Evolutionary conservation across 2,113 vertebrate species (phyloP).

Genomic region (Hiodon alosoides): DNA sequence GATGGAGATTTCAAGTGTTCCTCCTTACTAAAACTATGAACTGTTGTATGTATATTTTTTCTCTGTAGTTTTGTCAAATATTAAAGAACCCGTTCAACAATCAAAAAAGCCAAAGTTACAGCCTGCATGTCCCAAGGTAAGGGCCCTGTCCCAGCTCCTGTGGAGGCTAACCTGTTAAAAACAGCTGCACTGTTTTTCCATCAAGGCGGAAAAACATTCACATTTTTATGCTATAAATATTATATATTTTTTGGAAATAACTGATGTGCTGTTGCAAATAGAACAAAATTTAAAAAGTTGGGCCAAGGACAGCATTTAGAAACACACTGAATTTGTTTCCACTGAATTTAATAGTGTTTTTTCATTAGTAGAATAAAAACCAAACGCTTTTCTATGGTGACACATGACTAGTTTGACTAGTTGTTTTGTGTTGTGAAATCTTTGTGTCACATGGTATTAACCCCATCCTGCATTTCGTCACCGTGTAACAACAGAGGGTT

Average conservation of each 20-base stretch:
- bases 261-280: constrained; percentile 11
- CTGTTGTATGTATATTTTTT: neutral
- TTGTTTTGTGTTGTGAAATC: neutral
- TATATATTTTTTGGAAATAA: neutral
- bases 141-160: constrained; percentile 7
- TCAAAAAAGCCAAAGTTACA: constrained; percentile 82
- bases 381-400: neutral
- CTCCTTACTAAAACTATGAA: neutral
- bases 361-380: neutral
- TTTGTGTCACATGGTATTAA: neutral
- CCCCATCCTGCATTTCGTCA: constrained; percentile 4
- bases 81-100: constrained; percentile 77
- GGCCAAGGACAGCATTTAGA: constrained; percentile 39
- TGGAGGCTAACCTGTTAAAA: neutral
- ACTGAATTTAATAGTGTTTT: constrained; percentile 16
- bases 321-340: constrained; percentile 23
- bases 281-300: constrained; percentile 18
- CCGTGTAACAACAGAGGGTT: constrained; percentile 54
- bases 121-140: constrained; percentile 74
- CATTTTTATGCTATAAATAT: neutral
- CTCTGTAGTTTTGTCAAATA: constrained; percentile 80
- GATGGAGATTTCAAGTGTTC: neutral
- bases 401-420: neutral
- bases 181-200: neutral
- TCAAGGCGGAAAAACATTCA: neutral